Evolutionary conservation across 2,888 invertebrate species (phyloP).

Genomic region (Melikaiella ostensackeni): DNA sequence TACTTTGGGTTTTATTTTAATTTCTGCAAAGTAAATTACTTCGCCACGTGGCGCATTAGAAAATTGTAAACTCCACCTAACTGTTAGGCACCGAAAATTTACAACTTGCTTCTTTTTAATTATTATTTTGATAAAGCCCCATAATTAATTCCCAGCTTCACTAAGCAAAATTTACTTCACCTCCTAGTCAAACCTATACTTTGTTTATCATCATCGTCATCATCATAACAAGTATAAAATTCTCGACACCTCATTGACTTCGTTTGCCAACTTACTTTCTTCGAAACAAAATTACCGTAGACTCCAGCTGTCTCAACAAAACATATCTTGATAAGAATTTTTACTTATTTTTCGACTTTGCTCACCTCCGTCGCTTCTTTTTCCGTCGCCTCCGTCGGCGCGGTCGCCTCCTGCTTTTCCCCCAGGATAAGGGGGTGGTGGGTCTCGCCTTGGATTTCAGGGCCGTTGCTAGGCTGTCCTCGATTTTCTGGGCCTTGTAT

Average conservation of each 20-base stretch:
- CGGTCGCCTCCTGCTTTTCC: conserved; percentile 70
- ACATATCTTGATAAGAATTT: not conserved
- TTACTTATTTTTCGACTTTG: not conserved
- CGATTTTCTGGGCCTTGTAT: conserved; percentile 60
- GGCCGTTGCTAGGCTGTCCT: conserved; percentile 74
- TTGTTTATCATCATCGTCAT: not conserved
- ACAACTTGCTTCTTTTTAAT: too few species aligned
- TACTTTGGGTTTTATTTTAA: too few species aligned
- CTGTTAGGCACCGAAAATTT: too few species aligned
- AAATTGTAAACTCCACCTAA: too few species aligned
- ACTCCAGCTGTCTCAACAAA: not conserved
- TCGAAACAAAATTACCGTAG: not conserved
- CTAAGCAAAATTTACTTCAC: not conserved
- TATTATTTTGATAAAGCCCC: too few species aligned
- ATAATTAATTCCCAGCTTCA: not conserved
- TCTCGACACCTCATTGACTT: not conserved
- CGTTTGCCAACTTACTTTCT: not conserved
- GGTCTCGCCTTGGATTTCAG: conserved; percentile 69
- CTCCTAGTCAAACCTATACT: not conserved
- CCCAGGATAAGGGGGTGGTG: conserved; percentile 72
- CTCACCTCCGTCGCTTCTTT: conserved; percentile 76
- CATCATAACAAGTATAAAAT: not conserved
- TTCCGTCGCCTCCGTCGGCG: conserved; percentile 75
- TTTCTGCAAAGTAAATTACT: too few species aligned
- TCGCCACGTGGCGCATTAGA: too few species aligned